Conservation (phyloP, 2,888 invertebrate species). For the Cotesia congregata region DNA sequence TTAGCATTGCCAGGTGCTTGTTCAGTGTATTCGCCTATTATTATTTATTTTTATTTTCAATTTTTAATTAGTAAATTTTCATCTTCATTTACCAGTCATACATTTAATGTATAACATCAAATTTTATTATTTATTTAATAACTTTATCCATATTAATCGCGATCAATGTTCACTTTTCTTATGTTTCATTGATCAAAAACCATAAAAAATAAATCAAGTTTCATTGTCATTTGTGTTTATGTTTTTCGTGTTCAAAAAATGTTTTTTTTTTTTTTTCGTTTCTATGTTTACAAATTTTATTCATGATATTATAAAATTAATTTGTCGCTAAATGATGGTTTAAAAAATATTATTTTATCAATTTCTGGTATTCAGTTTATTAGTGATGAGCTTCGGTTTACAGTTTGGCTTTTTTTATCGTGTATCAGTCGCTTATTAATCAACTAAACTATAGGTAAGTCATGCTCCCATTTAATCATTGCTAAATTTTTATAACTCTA, state of each 20-base stretch:
- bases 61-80: conserved; percentile 5
- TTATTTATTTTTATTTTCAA: conserved; percentile 1
- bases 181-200: neutral
- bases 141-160: neutral
- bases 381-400: conserved; percentile 38
- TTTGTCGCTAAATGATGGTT: neutral
- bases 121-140: conserved; percentile 1
- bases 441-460: conserved; percentile 16
- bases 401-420: conserved; percentile 40
- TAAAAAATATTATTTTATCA: conserved; percentile 7
- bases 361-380: conserved; percentile 33
- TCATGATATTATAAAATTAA: conserved; percentile 5
- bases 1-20: conserved; percentile 68
- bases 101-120: neutral
- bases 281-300: neutral
- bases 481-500: conserved; percentile 18
- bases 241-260: neutral
- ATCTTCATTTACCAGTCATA: conserved; percentile 3
- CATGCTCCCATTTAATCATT: conserved; percentile 30
- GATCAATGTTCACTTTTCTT: conserved; percentile 23
- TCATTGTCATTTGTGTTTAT: neutral
- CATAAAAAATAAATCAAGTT: conserved; percentile 8
- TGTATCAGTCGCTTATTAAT: conserved; percentile 13
- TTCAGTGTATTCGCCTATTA: conserved; percentile 59
- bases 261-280: neutral